Conservation (phyloP, 64 coral and sea anemone genomes). For the Trachythela sp. region DNA sequence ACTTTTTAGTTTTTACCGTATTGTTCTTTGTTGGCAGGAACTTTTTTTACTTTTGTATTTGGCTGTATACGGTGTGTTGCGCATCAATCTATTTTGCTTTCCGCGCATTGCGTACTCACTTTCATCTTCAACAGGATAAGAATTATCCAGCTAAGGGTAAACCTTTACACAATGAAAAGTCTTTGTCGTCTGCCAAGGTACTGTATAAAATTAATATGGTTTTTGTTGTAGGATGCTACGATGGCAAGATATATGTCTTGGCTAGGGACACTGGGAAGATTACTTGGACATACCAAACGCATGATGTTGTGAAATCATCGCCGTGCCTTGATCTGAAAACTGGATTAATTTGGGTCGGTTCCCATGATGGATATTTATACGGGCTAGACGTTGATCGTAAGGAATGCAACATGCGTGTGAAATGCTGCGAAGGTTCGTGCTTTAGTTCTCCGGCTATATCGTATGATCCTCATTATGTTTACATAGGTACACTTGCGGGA, state of each 20-base stretch:
- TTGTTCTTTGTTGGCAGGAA: too few relatives aligned
- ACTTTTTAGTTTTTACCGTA: too few relatives aligned
- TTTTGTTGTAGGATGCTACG: conserved; percentile 70
- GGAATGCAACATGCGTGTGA: conserved; percentile 23
- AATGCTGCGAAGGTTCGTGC: conserved; percentile 71
- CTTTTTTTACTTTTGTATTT: too few relatives aligned
- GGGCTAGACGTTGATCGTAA: conserved; percentile 55
- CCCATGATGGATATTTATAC: conserved; percentile 84
- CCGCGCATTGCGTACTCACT: too few relatives aligned
- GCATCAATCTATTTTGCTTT: too few relatives aligned
- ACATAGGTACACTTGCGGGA: conserved; percentile 60
- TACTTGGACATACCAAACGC: conserved; percentile 66
- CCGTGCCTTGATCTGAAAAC: conserved; percentile 70
- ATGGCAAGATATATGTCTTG: conserved; percentile 86
- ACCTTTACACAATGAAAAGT: too few relatives aligned
- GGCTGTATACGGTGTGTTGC: too few relatives aligned
- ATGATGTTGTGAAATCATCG: conserved; percentile 77
- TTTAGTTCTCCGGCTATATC: conserved; percentile 76
- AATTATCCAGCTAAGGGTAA: too few relatives aligned
- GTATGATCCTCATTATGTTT: conserved; percentile 58
- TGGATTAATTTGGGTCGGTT: conserved; percentile 77
- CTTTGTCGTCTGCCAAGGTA: too few relatives aligned
- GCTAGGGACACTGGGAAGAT: conserved; percentile 48
- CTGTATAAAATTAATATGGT: not conserved
- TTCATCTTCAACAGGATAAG: too few relatives aligned